phyloP scores from a whole-genome alignment of 1,140 invertebrate genomes.

The Helicoverpa armigera region DNA sequence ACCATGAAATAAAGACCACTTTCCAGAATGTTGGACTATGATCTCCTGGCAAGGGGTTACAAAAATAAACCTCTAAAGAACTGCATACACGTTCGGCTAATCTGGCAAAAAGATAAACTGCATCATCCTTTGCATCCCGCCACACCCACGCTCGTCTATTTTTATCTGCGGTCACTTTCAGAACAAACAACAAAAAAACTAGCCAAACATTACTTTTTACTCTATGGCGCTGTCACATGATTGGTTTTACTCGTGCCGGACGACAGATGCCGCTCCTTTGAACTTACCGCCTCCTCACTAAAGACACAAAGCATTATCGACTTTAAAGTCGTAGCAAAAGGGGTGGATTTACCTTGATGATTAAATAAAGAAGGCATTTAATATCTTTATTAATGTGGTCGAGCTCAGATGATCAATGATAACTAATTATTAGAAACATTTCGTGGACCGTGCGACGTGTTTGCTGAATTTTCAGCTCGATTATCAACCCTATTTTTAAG shows the following conservation, averaged over 20 bases:
- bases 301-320: slow-evolving; percentile 43
- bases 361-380: slow-evolving; percentile 74
- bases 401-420: slow-evolving; percentile 84
- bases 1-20: too few species aligned
- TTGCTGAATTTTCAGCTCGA: slow-evolving; percentile 39
- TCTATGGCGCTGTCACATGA: slow-evolving; percentile 77
- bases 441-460: slow-evolving; percentile 78
- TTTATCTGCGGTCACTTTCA: slow-evolving; percentile 36
- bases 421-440: slow-evolving; percentile 86
- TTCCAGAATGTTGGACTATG: too few species aligned
- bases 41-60: too few species aligned
- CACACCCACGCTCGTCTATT: slow-evolving; percentile 38
- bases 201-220: slow-evolving; percentile 51
- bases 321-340: slow-evolving; percentile 50
- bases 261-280: slow-evolving; percentile 80
- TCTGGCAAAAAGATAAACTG: not conserved
- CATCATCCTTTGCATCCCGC: not conserved
- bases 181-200: slow-evolving; percentile 36
- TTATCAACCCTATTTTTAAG: slow-evolving; percentile 55
- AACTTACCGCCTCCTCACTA: slow-evolving; percentile 73
- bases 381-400: slow-evolving; percentile 86
- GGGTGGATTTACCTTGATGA: slow-evolving; percentile 50
- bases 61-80: not conserved
- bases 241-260: slow-evolving; percentile 81
- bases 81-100: not conserved